These are phyloP conservation scores for Smutsia gigantea DNA, from an alignment of 2,797 vertebrate species.

Conservation along the genomic window DNA sequence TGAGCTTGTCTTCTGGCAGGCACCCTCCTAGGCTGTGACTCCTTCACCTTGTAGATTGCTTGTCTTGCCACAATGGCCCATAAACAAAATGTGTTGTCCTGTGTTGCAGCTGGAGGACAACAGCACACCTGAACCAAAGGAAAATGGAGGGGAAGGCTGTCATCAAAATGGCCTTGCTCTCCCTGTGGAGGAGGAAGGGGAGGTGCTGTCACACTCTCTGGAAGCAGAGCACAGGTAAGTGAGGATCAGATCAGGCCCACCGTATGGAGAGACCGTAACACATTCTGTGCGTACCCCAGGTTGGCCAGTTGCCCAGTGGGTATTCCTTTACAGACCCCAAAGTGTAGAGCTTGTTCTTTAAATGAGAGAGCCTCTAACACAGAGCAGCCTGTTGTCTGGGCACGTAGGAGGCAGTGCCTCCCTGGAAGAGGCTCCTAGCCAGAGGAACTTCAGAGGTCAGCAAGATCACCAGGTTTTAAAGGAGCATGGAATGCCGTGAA, in stretches of 20 bases:
- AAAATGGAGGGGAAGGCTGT: conserved; percentile 93
- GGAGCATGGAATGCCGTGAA: not conserved
- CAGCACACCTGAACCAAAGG: conserved; percentile 96
- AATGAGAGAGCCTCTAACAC: not conserved
- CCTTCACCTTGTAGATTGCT: not conserved
- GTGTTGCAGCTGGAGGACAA: conserved; percentile 90
- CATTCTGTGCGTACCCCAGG: not conserved
- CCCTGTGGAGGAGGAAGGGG: conserved; percentile 93
- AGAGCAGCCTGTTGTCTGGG: not conserved
- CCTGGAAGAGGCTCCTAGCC: not conserved
- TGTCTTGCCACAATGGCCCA: not conserved
- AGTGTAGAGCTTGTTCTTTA: not conserved
- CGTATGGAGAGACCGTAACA: not conserved
- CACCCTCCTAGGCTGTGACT: not conserved
- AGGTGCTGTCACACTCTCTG: conserved; percentile 97
- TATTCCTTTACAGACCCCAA: not conserved
- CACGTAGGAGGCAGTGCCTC: not conserved
- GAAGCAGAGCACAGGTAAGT: conserved; percentile 98
- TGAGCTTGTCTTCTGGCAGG: not conserved
- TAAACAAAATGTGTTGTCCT: not conserved
- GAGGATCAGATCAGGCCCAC: not conserved
- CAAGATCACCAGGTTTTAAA: not conserved
- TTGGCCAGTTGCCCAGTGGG: not conserved
- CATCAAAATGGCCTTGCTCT: conserved; percentile 97
- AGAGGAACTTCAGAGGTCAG: not conserved